Evolutionary conservation across 1,140 invertebrate genomes (phyloP), one percentile per base, ranked within the genome.

Genomic region (Pinna nobilis): DNA sequence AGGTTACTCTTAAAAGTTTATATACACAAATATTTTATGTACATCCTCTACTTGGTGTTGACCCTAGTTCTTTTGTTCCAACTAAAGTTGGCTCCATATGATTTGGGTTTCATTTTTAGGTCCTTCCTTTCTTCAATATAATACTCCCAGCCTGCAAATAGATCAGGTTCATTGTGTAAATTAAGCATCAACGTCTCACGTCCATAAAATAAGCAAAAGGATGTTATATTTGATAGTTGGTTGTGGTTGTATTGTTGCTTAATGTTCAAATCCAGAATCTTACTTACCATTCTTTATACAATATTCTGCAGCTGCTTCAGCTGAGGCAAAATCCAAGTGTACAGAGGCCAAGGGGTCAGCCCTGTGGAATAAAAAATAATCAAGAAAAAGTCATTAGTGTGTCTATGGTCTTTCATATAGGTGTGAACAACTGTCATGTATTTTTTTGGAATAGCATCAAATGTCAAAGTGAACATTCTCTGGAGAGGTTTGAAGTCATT

Each of bases 21-120:
- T n/a, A n/a, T n/a, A n/a, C n/a, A n/a, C n/a, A n/a, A n/a, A n/a
- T n/a, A n/a, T n/a, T n/a, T n/a, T n/a, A n/a, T n/a, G n/a, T n/a
- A n/a, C n/a, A n/a, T n/a, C n/a, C n/a, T n/a, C 30, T 93, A 99
- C 90, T 99, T 99, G 20, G 97, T 99, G 5, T 96, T 95, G 20
- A 95, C 93, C 84, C 98, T 90, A 0, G 97, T 98, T 83, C 95
- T 93, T 86, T 95, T 98, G 85, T 98, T 95, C 98, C 98, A 99
- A 3, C 96, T 92, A 89, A 98, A 99, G 88, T 99, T 99, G 18
- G 93, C 86, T 69, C 95, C 97, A 88, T 99, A 99, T 47, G 92
- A 94, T 86, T 99, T 98, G n/a, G 93, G 92, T 68, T 82, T 85
- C 30, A 82, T 72, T 78, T 93, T 95, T 33, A 92, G 91, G 81